Percentiles rank a stretch among this genome's conserved stretches.
Evolutionary conservation across 2,113 vertebrate species (phyloP).

Genomic region (Anguilla rostrata): DNA sequence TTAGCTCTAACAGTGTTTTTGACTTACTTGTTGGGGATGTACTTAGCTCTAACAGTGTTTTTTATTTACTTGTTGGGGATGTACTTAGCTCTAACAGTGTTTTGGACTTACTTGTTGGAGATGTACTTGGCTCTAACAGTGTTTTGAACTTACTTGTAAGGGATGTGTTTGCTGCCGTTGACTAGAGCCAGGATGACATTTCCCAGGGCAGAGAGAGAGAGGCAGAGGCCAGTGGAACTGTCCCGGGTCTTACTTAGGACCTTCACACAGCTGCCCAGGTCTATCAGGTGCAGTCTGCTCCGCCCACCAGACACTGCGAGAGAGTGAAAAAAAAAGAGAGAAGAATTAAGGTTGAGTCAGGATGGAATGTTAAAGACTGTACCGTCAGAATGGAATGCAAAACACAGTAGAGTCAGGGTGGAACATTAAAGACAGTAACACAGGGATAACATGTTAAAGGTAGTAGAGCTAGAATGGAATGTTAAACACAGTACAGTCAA

Average conservation of each 20-base stretch:
- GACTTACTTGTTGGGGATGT: too few relatives aligned
- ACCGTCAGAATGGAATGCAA: not conserved
- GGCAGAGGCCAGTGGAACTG: conserved; percentile 80
- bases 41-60: too few relatives aligned
- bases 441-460: too few relatives aligned
- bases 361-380: not conserved
- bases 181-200: conserved; percentile 98
- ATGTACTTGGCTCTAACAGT: too few relatives aligned
- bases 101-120: too few relatives aligned
- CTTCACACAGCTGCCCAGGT: conserved; percentile 93
- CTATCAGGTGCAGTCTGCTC: conserved; percentile 95
- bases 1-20: too few relatives aligned
- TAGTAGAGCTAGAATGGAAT: too few relatives aligned
- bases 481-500: not conserved
- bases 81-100: too few relatives aligned
- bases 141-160: conserved; percentile 81
- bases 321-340: conserved; percentile 8
- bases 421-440: too few relatives aligned
- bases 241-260: conserved; percentile 79
- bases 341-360: not conserved
- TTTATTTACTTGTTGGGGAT: too few relatives aligned
- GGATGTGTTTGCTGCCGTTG: conserved; percentile 98
- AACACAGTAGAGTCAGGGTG: too few relatives aligned
- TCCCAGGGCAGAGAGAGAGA: conserved; percentile 91
- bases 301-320: conserved; percentile 93